phyloP scores from a whole-genome alignment of 2,888 invertebrate species.

The Eupithecia tripunctaria region DNA sequence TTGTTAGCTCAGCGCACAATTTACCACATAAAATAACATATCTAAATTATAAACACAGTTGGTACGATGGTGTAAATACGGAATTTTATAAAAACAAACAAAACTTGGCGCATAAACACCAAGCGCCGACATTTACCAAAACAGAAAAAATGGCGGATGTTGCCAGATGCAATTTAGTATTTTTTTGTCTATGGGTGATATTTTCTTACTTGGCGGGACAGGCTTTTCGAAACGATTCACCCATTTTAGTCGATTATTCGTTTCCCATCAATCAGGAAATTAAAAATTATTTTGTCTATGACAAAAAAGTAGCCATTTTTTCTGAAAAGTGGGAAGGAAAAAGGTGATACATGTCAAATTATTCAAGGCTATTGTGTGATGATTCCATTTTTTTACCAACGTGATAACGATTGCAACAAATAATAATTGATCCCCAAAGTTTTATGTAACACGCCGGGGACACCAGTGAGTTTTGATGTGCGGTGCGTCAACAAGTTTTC shows the following conservation, averaged over 20 bases:
- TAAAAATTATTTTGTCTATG: constrained; percentile 55
- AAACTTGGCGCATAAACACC: constrained; percentile 75
- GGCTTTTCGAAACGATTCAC: neutral
- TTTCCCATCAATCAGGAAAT: constrained; percentile 31
- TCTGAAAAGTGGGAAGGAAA: constrained; percentile 72
- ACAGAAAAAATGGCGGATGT: constrained; percentile 50
- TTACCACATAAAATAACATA: constrained; percentile 60
- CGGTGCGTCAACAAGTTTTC: constrained; percentile 48
- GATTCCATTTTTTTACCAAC: constrained; percentile 80
- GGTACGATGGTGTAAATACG: constrained; percentile 40
- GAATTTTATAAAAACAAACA: constrained; percentile 72
- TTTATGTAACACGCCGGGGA: constrained; percentile 45
- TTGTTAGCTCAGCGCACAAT: constrained; percentile 57
- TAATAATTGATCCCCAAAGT: constrained; percentile 54
- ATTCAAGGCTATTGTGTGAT: constrained; percentile 82
- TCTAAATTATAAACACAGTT: constrained; percentile 40
- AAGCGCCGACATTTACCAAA: constrained; percentile 72
- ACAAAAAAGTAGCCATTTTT: constrained; percentile 63
- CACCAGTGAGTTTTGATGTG: constrained; percentile 54
- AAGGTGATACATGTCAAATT: constrained; percentile 82
- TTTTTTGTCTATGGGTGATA: neutral
- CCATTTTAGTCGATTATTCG: constrained; percentile 46
- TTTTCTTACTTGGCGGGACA: neutral
- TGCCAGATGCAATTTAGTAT: constrained; percentile 38
- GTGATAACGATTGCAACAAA: constrained; percentile 78